Evolutionary conservation across 1,140 invertebrate species (phyloP).

Genomic region (Trigoniulus corallinus): DNA sequence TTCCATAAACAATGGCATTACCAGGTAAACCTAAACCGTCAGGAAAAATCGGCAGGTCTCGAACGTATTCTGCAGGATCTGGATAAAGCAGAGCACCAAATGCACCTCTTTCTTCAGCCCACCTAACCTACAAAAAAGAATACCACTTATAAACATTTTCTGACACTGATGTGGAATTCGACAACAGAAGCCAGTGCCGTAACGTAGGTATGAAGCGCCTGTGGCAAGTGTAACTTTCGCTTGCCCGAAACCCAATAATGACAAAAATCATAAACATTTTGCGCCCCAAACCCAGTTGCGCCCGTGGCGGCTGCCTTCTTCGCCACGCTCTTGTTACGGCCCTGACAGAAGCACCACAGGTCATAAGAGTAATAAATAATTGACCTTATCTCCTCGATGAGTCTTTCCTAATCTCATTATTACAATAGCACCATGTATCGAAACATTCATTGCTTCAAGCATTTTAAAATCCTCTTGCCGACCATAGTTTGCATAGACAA

Average conservation of each 20-base stretch:
- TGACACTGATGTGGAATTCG: not conserved
- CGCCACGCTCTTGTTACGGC: too few relatives aligned
- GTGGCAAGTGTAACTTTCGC: too few relatives aligned
- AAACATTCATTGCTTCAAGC: conserved; percentile 20
- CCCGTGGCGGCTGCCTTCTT: too few relatives aligned
- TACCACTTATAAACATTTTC: not conserved
- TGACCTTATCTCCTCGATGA: conserved; percentile 32
- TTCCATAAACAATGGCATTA: conserved; percentile 27
- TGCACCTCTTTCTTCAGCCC: conserved; percentile 24
- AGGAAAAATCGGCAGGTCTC: conserved; percentile 23
- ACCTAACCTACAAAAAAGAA: conserved; percentile 18
- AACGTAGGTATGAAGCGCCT: too few relatives aligned
- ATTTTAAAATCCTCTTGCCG: conserved; percentile 28
- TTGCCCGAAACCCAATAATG: conserved; percentile 15
- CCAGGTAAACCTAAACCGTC: conserved; percentile 31
- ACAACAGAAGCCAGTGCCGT: too few relatives aligned
- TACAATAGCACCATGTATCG: conserved; percentile 26
- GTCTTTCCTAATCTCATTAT: conserved; percentile 32
- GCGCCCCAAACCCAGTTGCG: too few relatives aligned
- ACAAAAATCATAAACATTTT: conserved; percentile 7
- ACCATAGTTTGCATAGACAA: conserved; percentile 36
- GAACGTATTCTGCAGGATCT: conserved; percentile 33
- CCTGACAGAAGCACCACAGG: conserved; percentile 9
- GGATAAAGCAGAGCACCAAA: conserved; percentile 31
- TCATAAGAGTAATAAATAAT: conserved; percentile 1